Conservation (phyloP, 2,797 vertebrate species). For the Paguma larvata region DNA sequence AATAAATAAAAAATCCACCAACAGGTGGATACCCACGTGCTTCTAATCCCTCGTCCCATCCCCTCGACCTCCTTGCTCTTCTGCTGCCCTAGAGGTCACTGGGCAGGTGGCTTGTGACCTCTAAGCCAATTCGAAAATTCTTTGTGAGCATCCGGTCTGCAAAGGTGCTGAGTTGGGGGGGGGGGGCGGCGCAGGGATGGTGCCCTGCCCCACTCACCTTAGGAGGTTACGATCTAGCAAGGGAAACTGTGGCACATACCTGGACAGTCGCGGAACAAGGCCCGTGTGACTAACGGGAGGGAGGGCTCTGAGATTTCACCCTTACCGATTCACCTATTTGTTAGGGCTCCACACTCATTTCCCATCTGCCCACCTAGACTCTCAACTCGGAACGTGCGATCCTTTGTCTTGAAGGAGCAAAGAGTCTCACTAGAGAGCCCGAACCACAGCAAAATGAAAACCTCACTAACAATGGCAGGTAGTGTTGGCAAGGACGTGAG, state of each 20-base stretch:
- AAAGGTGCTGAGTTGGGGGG: no score
- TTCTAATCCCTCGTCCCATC: background rate
- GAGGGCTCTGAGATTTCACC: background rate
- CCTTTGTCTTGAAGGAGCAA: background rate
- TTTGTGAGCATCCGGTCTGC: background rate
- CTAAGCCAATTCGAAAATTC: background rate
- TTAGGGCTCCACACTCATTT: background rate
- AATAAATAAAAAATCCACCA: background rate
- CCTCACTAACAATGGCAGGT: rapidly evolving
- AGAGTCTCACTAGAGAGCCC: background rate
- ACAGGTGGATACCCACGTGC: background rate
- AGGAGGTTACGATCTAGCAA: background rate
- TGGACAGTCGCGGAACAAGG: background rate
- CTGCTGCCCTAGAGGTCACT: background rate
- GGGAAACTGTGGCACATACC: no score
- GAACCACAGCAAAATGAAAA: background rate
- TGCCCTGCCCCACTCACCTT: background rate
- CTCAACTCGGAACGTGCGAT: background rate
- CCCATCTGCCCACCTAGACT: background rate
- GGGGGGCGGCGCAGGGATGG: background rate
- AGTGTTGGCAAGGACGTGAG: background rate
- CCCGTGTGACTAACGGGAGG: background rate
- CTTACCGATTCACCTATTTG: background rate
- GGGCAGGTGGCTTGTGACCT: background rate
- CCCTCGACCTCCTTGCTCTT: background rate